phyloP scores from a whole-genome alignment of 2,888 invertebrate genomes.

The Choristoneura rosaceana region DNA sequence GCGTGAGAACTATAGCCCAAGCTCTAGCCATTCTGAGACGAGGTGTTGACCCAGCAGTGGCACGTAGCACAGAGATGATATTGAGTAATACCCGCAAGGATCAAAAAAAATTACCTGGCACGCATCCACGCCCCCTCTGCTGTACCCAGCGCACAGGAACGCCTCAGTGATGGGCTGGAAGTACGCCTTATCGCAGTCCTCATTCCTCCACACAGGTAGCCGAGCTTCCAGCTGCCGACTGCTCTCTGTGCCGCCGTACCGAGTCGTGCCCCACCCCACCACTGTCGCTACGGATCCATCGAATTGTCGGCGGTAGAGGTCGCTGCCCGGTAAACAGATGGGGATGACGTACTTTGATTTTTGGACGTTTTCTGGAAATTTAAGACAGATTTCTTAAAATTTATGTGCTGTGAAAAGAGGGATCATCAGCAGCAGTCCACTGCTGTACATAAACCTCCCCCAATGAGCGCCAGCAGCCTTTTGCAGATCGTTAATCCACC shows the following conservation, averaged over 20 bases:
- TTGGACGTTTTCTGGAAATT: slow-evolving; percentile 87
- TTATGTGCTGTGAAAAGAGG: too few relatives aligned
- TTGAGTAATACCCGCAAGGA: too few relatives aligned
- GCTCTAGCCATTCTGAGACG: too few relatives aligned
- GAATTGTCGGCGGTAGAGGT: slow-evolving; percentile 83
- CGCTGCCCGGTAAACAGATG: slow-evolving; percentile 91
- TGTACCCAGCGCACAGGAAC: slow-evolving; percentile 95
- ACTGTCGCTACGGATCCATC: slow-evolving; percentile 94
- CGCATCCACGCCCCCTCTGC: slow-evolving; percentile 96
- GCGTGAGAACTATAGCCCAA: too few relatives aligned
- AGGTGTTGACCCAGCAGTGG: too few relatives aligned
- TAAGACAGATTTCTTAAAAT: background rate
- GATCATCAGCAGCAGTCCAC: too few relatives aligned
- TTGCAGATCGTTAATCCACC: too few relatives aligned
- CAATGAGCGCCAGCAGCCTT: too few relatives aligned
- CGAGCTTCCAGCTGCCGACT: slow-evolving; percentile 93
- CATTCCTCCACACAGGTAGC: slow-evolving; percentile 95
- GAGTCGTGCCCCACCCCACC: slow-evolving; percentile 96
- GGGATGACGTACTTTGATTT: slow-evolving; percentile 95
- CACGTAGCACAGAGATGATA: too few relatives aligned
- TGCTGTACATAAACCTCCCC: too few relatives aligned
- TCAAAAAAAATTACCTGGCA: slow-evolving; percentile 88
- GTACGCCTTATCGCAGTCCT: slow-evolving; percentile 95
- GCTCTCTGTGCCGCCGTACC: slow-evolving; percentile 95
- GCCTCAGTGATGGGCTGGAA: slow-evolving; percentile 96